These are phyloP conservation scores for Sebastes nivosus DNA, from an alignment of 2,797 vertebrate species.

Conservation along the genomic window DNA sequence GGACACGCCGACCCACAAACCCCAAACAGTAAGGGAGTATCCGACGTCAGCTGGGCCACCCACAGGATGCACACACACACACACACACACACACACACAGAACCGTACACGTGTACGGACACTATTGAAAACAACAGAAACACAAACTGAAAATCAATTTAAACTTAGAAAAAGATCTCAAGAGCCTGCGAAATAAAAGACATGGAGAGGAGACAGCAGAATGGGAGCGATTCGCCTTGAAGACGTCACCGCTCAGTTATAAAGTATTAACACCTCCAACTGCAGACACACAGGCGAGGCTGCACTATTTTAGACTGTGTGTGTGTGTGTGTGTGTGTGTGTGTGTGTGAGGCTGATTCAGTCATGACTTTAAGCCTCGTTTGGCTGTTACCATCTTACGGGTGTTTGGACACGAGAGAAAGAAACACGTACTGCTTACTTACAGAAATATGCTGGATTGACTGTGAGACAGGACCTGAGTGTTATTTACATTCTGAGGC, in stretches of 20 bases:
- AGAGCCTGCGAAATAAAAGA: background rate
- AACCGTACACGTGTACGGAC: background rate
- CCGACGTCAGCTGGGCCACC: slow-evolving; percentile 22
- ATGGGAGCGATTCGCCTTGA: background rate
- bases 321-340: background rate
- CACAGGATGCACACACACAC: slow-evolving; percentile 8
- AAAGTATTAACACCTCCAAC: slow-evolving; percentile 18
- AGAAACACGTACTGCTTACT: background rate
- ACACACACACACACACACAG: slow-evolving; percentile 6
- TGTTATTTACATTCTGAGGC: background rate
- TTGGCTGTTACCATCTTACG: background rate
- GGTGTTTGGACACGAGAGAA: background rate
- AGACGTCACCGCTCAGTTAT: slow-evolving; percentile 6
- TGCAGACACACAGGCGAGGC: background rate
- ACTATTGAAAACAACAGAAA: slow-evolving; percentile 21
- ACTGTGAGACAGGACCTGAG: background rate
- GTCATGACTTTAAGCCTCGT: background rate
- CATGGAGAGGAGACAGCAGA: background rate
- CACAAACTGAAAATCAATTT: slow-evolving; percentile 22
- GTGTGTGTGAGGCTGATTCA: slow-evolving; percentile 1
- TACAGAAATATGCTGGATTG: background rate
- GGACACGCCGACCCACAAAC: slow-evolving; percentile 54
- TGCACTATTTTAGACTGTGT: background rate
- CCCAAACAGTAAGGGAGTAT: slow-evolving; percentile 17
- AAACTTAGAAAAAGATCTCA: background rate